Evolutionary conservation across 2,113 vertebrate species (phyloP), one percentile per base, ranked within the genome.

Genomic region (Cheilinus undulatus): DNA sequence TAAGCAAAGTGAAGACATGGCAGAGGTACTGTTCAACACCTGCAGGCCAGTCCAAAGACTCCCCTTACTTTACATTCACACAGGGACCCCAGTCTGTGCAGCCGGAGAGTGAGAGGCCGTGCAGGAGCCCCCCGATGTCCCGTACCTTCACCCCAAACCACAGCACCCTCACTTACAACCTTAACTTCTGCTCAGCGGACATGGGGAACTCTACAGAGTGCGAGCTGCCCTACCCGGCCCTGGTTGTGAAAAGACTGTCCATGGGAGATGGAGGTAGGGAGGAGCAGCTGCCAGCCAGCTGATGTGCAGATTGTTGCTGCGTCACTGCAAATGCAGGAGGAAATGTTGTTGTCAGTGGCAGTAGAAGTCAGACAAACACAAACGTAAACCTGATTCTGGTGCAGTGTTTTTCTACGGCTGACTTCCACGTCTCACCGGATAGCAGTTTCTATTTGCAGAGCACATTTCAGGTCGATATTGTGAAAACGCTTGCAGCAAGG

Each of bases 181-280:
- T 94, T 0, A 90, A 85, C 84, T 92, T 93, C 60, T 90, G 89
- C 3, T 69, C 90, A 3, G 73, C 82, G 0, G 89, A 90, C 6
- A 76, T 13, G 6, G 79, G 71, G 20, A 84, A 70, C 27, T 46
- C 64, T 0, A 22, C 84, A 11, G 89, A 91, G 19, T 52, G 32
- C 19, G 92, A 94, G 48, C 83, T 76, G 15, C 20, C 60, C 23
- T 91, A 88, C 73, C 90, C 79, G 0, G 84, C 94, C 40, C 89
- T 93, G 26, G 83, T 94, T 45, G 88, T 92, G 14, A 96, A 93
- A 80, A 91, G 76, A 1, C 80, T 93, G 17, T 88, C 94, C 11
- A 62, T 88, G 43, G 92, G 82, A 69, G 95, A 95, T 27, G 91
- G 88, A 89, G 94, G 91, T 90, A 86, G 52, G 86, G 0, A 28